These are phyloP conservation scores for Lucifuga dentata DNA, from an alignment of 2,113 vertebrate genomes.

Conservation along the genomic window DNA sequence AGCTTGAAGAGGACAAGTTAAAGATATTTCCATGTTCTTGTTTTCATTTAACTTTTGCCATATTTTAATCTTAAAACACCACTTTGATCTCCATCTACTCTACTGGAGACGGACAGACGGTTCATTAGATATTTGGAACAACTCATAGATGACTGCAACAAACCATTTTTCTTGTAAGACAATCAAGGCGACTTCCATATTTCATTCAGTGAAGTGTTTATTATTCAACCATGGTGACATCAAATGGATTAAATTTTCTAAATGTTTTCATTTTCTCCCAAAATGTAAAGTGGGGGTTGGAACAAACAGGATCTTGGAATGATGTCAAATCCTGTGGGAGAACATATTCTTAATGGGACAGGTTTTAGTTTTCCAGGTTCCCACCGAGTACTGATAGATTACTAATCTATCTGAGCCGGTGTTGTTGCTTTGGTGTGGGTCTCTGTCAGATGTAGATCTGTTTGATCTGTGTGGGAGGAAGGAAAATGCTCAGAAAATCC, in stretches of 20 bases:
- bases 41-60: too few species aligned
- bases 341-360: constrained; percentile 47
- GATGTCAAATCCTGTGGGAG: constrained; percentile 56
- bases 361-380: constrained; percentile 53
- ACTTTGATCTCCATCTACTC: too few species aligned
- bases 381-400: constrained; percentile 62
- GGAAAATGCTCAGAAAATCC: constrained; percentile 68
- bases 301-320: constrained; percentile 64
- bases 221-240: constrained; percentile 19
- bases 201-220: constrained; percentile 17
- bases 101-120: too few species aligned
- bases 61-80: too few species aligned
- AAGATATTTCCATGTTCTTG: too few species aligned
- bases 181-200: constrained; percentile 6
- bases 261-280: constrained; percentile 49
- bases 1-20: too few species aligned
- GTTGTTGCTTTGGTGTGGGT: constrained; percentile 72
- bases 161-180: constrained; percentile 2
- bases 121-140: neutral
- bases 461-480: constrained; percentile 67
- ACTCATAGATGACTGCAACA: neutral
- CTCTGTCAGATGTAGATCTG: constrained; percentile 60
- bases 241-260: constrained; percentile 30
- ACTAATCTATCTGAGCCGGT: constrained; percentile 63
- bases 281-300: constrained; percentile 48